Conservation (phyloP, 2,888 invertebrate genomes). For the Mallateleia sp. region DNA sequence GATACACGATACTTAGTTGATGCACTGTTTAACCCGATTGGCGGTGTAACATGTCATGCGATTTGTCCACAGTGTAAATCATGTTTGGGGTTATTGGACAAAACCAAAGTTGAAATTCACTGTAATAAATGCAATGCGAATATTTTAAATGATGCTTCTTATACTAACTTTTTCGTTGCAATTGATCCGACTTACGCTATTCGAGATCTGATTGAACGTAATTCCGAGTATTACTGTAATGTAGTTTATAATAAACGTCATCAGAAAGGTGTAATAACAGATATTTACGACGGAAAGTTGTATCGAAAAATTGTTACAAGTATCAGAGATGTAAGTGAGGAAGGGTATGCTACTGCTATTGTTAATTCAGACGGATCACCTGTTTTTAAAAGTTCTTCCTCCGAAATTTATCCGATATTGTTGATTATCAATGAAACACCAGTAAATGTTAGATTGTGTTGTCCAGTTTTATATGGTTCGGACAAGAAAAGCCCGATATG, state of each 20-base stretch:
- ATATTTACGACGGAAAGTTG: constrained; percentile 24
- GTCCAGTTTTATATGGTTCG: constrained; percentile 55
- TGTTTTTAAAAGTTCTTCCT: constrained; percentile 10
- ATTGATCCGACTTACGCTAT: not conserved
- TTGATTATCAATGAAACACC: constrained; percentile 39
- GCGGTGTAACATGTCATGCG: constrained; percentile 4
- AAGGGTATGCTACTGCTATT: constrained; percentile 12
- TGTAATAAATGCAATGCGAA: constrained; percentile 13
- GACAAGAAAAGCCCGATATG: constrained; percentile 46
- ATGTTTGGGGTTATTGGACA: not conserved
- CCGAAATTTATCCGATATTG: constrained; percentile 29
- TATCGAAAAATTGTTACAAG: constrained; percentile 9
- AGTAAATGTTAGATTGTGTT: constrained; percentile 23
- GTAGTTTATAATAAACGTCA: not conserved
- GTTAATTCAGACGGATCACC: constrained; percentile 42
- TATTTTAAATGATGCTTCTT: not conserved
- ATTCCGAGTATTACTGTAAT: not conserved
- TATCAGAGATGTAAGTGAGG: not conserved
- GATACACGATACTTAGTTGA: constrained; percentile 24
- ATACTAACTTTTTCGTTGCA: not conserved
- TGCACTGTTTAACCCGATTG: not conserved
- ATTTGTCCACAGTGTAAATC: constrained; percentile 17
- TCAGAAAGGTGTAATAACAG: not conserved
- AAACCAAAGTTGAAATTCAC: no score
- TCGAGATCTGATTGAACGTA: not conserved